Evolutionary conservation across 1,140 invertebrate genomes (phyloP), one percentile per base, ranked within the genome.

Genomic region (Ceratina australensis): DNA sequence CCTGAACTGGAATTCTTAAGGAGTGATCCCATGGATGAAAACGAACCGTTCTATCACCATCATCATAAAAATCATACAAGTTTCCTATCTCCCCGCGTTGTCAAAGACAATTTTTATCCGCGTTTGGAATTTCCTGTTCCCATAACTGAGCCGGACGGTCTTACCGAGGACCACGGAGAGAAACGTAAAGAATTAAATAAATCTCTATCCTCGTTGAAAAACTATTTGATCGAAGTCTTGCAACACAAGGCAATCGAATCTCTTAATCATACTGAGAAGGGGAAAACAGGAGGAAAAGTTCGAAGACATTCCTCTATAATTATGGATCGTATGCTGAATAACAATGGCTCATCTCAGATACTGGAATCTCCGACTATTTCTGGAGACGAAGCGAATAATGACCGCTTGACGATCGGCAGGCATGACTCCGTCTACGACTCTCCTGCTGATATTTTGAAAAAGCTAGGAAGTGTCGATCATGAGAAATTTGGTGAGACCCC

Each of bases 1-100:
- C 86, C 86, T 0, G 81, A 82, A n/a, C 2, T 80, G 3, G 66
- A 87, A 13, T 86, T 78, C 20, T 20, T 87, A 2, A 22, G 79
- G 2, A 42, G 57, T 26, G 57, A 76, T 42, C 57, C 61, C 20
- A 10, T 24, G 3, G 24, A 10, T 8, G 33, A 42, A 15, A 15
- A 47, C 10, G n/a, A 52, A 7, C 47, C 42, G 0, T n/a, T 42
- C 8, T 10, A 42, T 42, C 33, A 42, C 10, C 33, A 10, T 42
- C 33, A 42, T 42, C 33, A 42, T 42, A 42, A 42, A 42, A 42
- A 42, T 42, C 33, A 42, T 42, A 42, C 33, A 10, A 42, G 8
- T 42, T 42, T 42, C 33, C 8, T 42, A 5, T 42, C 33, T 10
- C 5, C 3, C 10, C 33, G 33, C 33, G 33, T 3, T 42, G 10